A percentile compares a stretch with the other conserved stretches of the same genome.
Conservation (phyloP, 2,113 vertebrate species). For the Leiothrix lutea region DNA sequence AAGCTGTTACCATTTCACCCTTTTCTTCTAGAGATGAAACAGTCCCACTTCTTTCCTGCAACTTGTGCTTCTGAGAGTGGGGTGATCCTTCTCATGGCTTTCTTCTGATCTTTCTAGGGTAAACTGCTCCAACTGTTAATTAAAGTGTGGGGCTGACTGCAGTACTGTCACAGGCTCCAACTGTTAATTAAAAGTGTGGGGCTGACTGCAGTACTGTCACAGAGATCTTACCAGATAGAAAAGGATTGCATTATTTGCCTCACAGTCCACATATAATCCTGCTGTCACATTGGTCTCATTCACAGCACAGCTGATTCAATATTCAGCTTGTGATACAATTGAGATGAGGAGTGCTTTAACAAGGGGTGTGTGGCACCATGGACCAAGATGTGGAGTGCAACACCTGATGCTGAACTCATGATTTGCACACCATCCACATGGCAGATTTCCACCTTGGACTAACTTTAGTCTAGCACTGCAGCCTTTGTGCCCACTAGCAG, state of each 20-base stretch:
- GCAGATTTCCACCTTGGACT: neutral
- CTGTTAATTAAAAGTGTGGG: neutral
- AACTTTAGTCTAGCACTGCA: neutral
- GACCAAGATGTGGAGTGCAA: neutral
- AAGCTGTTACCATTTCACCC: neutral
- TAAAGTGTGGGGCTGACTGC: neutral
- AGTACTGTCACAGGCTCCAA: neutral
- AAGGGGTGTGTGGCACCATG: neutral
- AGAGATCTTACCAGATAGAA: neutral
- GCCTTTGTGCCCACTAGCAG: neutral
- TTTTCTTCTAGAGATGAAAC: neutral
- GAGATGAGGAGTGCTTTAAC: neutral
- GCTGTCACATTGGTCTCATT: neutral
- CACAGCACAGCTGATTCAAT: neutral
- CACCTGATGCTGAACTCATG: neutral
- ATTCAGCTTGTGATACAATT: neutral
- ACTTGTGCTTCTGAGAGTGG: neutral
- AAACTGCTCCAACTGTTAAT: neutral
- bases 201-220: neutral
- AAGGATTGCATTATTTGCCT: neutral
- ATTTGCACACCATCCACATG: neutral
- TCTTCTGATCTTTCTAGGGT: neutral
- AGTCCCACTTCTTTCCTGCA: neutral
- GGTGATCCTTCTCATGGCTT: neutral
- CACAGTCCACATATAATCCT: neutral